phyloP scores from a whole-genome alignment of 2,113 vertebrate species.

The Paracanthobrama guichenoti region DNA sequence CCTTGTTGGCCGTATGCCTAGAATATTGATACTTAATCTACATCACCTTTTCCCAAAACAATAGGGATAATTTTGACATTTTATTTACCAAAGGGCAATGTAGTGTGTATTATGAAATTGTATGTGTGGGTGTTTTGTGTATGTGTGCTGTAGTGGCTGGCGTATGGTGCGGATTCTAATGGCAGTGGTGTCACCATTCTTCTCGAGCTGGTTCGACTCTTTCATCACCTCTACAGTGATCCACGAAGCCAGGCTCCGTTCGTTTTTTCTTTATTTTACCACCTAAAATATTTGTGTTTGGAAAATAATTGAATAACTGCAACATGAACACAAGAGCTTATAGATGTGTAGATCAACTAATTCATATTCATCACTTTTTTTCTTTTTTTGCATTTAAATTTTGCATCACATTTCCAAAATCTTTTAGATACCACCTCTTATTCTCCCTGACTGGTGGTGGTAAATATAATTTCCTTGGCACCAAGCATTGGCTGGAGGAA shows the following conservation, averaged over 20 bases:
- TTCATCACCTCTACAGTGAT: slow-evolving; percentile 73
- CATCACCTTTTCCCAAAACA: neutral
- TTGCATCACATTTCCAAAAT: slow-evolving; percentile 50
- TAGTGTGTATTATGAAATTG: neutral
- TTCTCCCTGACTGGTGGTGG: slow-evolving; percentile 79
- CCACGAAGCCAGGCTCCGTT: slow-evolving; percentile 71
- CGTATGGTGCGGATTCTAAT: slow-evolving; percentile 80
- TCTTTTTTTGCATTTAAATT: slow-evolving; percentile 42
- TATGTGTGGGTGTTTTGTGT: slow-evolving; percentile 3
- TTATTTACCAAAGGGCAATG: neutral
- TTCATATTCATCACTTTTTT: neutral
- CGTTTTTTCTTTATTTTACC: slow-evolving; percentile 48
- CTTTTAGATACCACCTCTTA: slow-evolving; percentile 66
- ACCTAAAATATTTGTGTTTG: neutral
- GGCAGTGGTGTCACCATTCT: slow-evolving; percentile 75
- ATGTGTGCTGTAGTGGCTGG: slow-evolving; percentile 69
- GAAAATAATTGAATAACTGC: neutral
- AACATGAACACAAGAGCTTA: neutral
- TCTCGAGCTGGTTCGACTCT: slow-evolving; percentile 76
- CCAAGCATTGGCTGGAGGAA: slow-evolving; percentile 78
- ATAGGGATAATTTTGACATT: neutral
- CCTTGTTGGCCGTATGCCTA: neutral
- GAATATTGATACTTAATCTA: neutral
- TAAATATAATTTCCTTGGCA: slow-evolving; percentile 79
- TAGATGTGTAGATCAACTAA: neutral